Evolutionary conservation across 2,113 vertebrate genomes (phyloP), one percentile per base, ranked within the genome.

Genomic region (Apteryx mantelli): DNA sequence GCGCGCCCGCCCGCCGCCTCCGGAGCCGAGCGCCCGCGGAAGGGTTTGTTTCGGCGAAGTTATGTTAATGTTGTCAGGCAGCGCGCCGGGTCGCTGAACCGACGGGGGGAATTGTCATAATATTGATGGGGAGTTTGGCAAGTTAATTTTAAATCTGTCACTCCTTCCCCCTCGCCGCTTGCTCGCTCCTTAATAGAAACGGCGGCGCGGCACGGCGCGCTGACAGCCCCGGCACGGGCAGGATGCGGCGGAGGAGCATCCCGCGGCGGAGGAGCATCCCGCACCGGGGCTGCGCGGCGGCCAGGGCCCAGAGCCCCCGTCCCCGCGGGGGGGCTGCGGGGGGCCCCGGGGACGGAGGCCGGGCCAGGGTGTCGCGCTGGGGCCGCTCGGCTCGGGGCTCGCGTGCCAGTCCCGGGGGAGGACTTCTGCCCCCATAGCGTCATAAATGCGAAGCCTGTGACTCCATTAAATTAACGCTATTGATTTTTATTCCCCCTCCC

Each of bases 111-210:
- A 88, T 97, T 97, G 97, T 97, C 97, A 96, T 92, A 96, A 97
- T 94, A 97, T 95, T 98, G 97, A 97, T 95, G 96, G 89, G 79
- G 36, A 95, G 82, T 96, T 97, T 97, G 97, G 96, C 94, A 98
- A 98, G 98, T 97, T 98, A 95, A 97, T 98, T 98, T 98, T 95
- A 91, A 96, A 97, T 96, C 97, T 97, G 97, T 97, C 93, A 91
- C 93, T 97, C 93, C 85, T 92, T 91, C 68, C 68, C 96, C 92
- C 88, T 98, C 12, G 0, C 22, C 0, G 24, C 74, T 30, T 94
- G 94, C 94, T 96, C 83, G 89, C 83, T 93, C 92, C 91, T 96
- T 96, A 94, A 97, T 96, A 97, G 98, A 46, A 97, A 75, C 68
- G 58, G 82, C 8, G 56, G 87, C 32, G 25, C 89, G 82, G 87